phyloP scores from a whole-genome alignment of 1,140 invertebrate species.

The Cotesia typhae region DNA sequence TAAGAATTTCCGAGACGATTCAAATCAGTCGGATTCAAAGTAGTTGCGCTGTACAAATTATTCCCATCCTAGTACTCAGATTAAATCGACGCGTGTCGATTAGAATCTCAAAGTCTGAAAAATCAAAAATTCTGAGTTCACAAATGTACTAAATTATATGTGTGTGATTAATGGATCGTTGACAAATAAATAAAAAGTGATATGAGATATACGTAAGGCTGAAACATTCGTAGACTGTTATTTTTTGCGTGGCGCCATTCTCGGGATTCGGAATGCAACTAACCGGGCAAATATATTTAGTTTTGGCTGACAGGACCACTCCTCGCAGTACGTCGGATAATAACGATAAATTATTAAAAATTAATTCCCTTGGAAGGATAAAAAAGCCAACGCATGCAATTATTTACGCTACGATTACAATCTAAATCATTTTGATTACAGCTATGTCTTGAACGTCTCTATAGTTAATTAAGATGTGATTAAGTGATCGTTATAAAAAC shows the following conservation, averaged over 20 bases:
- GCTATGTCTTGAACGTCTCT: background rate
- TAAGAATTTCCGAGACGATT: background rate
- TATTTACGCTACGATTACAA: conserved; percentile 1
- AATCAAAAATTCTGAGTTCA: too few species aligned
- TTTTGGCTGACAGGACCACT: conserved; percentile 16
- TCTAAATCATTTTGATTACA: background rate
- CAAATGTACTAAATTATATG: too few species aligned
- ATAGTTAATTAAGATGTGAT: background rate
- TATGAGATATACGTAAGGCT: background rate
- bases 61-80: too few species aligned
- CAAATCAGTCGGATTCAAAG: background rate
- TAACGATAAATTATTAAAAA: background rate
- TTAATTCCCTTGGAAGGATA: background rate
- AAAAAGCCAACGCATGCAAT: background rate
- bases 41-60: background rate
- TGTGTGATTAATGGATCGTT: background rate
- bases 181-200: conserved; percentile 1
- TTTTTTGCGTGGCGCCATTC: conserved; percentile 14
- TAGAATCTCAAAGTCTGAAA: too few species aligned
- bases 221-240: background rate
- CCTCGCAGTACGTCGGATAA: conserved; percentile 8
- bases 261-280: background rate
- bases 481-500: background rate
- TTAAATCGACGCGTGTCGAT: too few species aligned
- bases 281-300: conserved; percentile 18